phyloP scores from a whole-genome alignment of 1,140 invertebrate species.

The Drosophila kurseongensis region DNA sequence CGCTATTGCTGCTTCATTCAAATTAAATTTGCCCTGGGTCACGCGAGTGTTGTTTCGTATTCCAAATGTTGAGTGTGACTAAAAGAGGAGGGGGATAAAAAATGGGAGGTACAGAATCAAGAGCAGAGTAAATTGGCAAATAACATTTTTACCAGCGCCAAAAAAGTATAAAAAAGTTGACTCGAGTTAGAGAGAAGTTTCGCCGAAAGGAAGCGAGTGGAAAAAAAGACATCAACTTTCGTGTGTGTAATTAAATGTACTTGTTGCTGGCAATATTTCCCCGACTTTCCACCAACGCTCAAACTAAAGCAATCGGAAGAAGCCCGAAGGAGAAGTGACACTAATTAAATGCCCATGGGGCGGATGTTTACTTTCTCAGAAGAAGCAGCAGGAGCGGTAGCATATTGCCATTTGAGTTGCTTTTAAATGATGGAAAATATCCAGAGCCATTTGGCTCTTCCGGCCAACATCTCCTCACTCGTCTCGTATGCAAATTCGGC shows the following conservation, averaged over 20 bases:
- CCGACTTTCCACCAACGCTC: neutral
- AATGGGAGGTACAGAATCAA: constrained; percentile 27
- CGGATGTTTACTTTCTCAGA: constrained; percentile 57
- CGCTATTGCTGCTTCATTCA: constrained; percentile 49
- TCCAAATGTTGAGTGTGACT: constrained; percentile 22
- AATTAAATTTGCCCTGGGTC: constrained; percentile 70
- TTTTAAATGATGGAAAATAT: constrained; percentile 57
- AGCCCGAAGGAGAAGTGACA: constrained; percentile 59
- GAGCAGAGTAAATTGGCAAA: constrained; percentile 67
- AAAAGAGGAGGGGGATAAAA: neutral
- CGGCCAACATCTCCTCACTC: constrained; percentile 1
- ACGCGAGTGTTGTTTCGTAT: constrained; percentile 40
- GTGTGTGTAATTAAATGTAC: constrained; percentile 73
- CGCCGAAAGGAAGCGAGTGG: constrained; percentile 5
- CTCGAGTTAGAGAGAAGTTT: constrained; percentile 50
- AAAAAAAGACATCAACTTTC: constrained; percentile 51
- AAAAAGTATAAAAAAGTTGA: constrained; percentile 63
- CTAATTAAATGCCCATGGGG: constrained; percentile 71
- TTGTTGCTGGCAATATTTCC: constrained; percentile 49
- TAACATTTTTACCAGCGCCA: constrained; percentile 63
- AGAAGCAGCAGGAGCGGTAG: neutral
- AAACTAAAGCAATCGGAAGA: constrained; percentile 44
- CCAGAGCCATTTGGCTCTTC: neutral
- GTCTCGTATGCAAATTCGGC: constrained; percentile 55
- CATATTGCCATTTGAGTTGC: constrained; percentile 57